Conservation (phyloP, 2,888 invertebrate species). For the Tinea pellionella region DNA sequence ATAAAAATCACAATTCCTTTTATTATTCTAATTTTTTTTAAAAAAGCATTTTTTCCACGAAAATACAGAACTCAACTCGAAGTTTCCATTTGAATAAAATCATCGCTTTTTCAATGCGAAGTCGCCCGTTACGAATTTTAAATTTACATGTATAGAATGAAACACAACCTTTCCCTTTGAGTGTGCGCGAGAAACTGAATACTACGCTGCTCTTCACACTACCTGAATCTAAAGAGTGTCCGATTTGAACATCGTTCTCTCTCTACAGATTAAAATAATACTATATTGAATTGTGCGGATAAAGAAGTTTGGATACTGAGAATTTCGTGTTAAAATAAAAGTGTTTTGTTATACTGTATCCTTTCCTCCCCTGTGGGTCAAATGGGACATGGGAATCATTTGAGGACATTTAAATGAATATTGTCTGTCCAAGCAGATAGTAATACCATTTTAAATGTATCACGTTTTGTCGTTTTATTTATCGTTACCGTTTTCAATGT, state of each 20-base stretch:
- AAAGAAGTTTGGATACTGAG: neutral
- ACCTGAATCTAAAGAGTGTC: neutral
- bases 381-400: slow-evolving; percentile 29
- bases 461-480: slow-evolving; percentile 23
- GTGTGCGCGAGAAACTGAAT: slow-evolving; percentile 1
- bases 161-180: neutral
- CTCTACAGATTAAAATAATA: neutral
- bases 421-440: slow-evolving; percentile 28
- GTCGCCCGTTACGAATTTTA: neutral
- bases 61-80: neutral
- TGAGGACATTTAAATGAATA: slow-evolving; percentile 36
- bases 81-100: neutral
- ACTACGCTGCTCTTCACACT: neutral
- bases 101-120: neutral
- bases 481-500: slow-evolving; percentile 14
- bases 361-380: neutral
- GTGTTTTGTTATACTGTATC: neutral
- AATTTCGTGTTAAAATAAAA: neutral
- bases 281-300: neutral
- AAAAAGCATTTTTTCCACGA: neutral
- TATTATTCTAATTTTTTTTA: neutral
- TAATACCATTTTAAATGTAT: slow-evolving; percentile 27
- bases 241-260: neutral
- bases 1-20: neutral
- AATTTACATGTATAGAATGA: neutral